Evolutionary conservation across 2,113 vertebrate species (phyloP), one percentile per base, ranked within the genome.

Genomic region (Craseonycteris thonglongyai): DNA sequence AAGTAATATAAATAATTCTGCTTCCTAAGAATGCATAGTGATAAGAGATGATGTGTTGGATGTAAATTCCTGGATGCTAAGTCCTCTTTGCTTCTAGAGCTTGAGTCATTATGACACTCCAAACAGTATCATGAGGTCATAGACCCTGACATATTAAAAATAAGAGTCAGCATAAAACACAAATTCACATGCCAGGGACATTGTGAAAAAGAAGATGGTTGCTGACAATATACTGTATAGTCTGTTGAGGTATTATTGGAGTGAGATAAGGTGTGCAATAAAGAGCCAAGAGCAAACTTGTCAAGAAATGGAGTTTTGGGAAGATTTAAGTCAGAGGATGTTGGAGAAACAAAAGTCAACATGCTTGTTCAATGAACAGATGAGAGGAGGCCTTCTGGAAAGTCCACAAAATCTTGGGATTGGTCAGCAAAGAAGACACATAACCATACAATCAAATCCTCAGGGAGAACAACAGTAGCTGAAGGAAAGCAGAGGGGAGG

Each of bases 1-100:
- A 91, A 66, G n/a, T 88, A 94, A 81, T 63, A 56, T 59, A 72
- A 91, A 93, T 79, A 93, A 83, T 49, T 89, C 47, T 75, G 26
- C 86, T 35, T 82, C 54, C 26, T 92, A 47, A 91, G 63, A 85
- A 81, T 28, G 2, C 18, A 35, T 1, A 19, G 1, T 88, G 51
- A 66, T 42, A 49, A 90, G 51, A 88, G 66, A 88, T 93, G 21
- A 58, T 58, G 49, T 12, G 56, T 90, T 90, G 54, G 65, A 47
- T 71, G 16, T 65, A 45, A 83, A 38, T 22, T 88, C 69, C 33
- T 84, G 24, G 19, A 38, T 58, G 22, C 47, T 47, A 47, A 59
- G 18, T n/a, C 49, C 40, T 74, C 71, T 72, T 92, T 93, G 40
- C 58, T 38, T 51, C 38, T 65, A 47, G 75, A 82, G 19, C 66